Evolutionary conservation across 2,113 vertebrate species (phyloP), one percentile per base, ranked within the genome.

Genomic region (Cebidichthys violaceus): DNA sequence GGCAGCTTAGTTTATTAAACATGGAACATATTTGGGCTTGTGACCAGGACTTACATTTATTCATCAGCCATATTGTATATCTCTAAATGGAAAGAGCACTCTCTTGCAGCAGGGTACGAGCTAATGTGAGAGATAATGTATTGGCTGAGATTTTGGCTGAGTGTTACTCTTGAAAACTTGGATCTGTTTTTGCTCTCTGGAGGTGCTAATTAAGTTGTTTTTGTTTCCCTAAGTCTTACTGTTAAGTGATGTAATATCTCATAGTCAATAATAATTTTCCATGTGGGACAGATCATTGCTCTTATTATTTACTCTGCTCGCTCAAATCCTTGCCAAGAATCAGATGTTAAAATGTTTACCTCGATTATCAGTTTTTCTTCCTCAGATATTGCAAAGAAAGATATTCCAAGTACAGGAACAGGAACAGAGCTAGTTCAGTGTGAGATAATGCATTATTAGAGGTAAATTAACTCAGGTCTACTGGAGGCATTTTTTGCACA

Each of bases 71-170:
- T 88, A 91, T 89, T 91, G 84, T 90, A 88, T 90, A 81, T 86
- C 80, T 90, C 80, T 71, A 84, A 88, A 89, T 88, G 83, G 87
- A 92, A 90, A 85, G 66, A 86, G 74, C 37, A 31, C 84, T 78
- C 75, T 89, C 66, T 61, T 83, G 71, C 79, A 86, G 85, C 39
- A 64, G 50, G 60, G 73, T 59, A 85, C 74, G 75, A 47, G 24
- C 86, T 85, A 90, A 90, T 91, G 85, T 88, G 82, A 90, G 86
- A 86, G 85, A 93, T 89, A 86, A 92, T 89, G 78, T 88, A 92
- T 92, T 82, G 90, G 86, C 83, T 82, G 84, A 81, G 78, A 88
- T 91, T 90, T 91, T 92, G 87, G 87, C 88, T 84, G 76, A 85
- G 82, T 60, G 76, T 79, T 91, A 83, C 83, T 82, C 82, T 90